A percentile compares a stretch with the other conserved stretches of the same genome.
Conservation (phyloP, 2,888 invertebrate genomes). For the Drosophila anomalipes region DNA sequence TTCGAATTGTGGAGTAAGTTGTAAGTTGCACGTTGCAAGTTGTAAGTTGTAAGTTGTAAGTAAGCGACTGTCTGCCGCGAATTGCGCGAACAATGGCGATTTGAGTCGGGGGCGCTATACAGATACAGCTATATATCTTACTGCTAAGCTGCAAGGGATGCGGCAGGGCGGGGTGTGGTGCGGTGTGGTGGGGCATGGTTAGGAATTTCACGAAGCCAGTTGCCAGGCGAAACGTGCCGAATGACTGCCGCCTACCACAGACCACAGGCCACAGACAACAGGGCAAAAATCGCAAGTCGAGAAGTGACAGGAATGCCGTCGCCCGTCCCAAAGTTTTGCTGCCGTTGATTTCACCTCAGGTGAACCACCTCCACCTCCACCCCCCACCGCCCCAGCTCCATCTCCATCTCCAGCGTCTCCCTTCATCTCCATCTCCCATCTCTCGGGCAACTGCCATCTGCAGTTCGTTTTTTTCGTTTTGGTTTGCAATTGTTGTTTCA, state of each 20-base stretch:
- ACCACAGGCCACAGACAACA: constrained; percentile 10
- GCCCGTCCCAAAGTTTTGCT: constrained; percentile 33
- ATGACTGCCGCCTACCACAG: constrained; percentile 65
- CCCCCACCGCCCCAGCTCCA: constrained; percentile 17
- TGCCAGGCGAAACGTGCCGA: constrained; percentile 66
- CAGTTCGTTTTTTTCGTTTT: neutral
- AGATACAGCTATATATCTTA: constrained; percentile 39
- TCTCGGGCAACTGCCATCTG: neutral
- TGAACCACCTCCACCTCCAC: constrained; percentile 30
- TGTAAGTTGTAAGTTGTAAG: constrained; percentile 67
- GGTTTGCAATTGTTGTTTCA: constrained; percentile 69
- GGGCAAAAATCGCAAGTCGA: constrained; percentile 7
- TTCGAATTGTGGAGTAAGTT: constrained; percentile 65
- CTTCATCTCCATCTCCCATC: neutral
- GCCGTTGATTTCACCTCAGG: constrained; percentile 79
- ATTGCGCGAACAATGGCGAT: constrained; percentile 76
- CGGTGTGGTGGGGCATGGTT: constrained; percentile 23
- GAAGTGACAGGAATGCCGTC: constrained; percentile 52
- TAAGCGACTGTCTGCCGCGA: constrained; percentile 40
- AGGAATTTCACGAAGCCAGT: constrained; percentile 66
- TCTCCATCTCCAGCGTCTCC: neutral
- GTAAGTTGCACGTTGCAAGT: constrained; percentile 73
- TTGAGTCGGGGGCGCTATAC: constrained; percentile 46
- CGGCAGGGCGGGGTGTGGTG: constrained; percentile 18
- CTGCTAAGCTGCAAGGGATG: constrained; percentile 20